phyloP scores from a whole-genome alignment of 2,113 vertebrate genomes.

The Leptobrachium ailaonicum region DNA sequence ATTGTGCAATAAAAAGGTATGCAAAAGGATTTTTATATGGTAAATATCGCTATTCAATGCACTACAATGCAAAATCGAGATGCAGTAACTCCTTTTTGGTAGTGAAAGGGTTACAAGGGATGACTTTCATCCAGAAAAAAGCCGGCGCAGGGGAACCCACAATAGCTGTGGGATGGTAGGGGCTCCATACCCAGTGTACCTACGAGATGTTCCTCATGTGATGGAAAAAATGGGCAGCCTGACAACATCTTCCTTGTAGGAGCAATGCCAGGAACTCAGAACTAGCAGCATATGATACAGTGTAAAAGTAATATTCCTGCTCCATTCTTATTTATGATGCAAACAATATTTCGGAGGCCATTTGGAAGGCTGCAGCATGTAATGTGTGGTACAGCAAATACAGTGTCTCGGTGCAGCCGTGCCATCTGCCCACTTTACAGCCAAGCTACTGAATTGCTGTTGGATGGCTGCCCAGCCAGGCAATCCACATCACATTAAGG shows the following conservation, averaged over 20 bases:
- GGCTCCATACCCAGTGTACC: too few relatives aligned
- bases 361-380: conserved; percentile 16
- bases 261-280: background rate
- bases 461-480: conserved; percentile 13
- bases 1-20: too few relatives aligned
- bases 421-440: conserved; percentile 18
- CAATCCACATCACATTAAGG: background rate
- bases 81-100: too few relatives aligned
- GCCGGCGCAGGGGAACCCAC: too few relatives aligned
- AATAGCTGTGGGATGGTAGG: too few relatives aligned
- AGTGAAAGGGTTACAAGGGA: too few relatives aligned
- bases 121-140: too few relatives aligned
- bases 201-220: too few relatives aligned
- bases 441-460: conserved; percentile 23
- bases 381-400: conserved; percentile 18
- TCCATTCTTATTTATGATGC: background rate
- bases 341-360: conserved; percentile 9
- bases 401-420: background rate
- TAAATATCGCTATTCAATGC: too few relatives aligned
- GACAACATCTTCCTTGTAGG: background rate
- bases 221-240: background rate
- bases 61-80: too few relatives aligned
- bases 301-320: background rate
- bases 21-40: too few relatives aligned
- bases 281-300: conserved; percentile 8